Base-by-base conservation (phyloP, 1,140 invertebrate species). In the Euura lappo region DNA sequence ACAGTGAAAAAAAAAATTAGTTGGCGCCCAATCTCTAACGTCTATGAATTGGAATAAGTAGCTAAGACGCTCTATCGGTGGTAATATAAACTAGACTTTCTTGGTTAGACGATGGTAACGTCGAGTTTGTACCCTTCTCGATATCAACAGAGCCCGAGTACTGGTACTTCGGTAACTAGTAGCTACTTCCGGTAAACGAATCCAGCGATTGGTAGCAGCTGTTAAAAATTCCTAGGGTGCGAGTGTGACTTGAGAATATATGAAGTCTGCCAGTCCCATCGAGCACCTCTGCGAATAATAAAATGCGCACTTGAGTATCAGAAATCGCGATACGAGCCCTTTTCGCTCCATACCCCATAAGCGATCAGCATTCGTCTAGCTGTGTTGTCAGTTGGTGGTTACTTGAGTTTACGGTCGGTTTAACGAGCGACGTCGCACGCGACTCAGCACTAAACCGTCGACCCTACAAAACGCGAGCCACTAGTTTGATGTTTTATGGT, bases 401-500 rank as follows among this genome's bases (percentile, higher is more conserved):
- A 86, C 83, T 82, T 85, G 76, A 81, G 84, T 86, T 87, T 87
- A 87, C 81, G 82, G 81, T 82, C 82, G 79, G 86, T 88, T 88
- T 88, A 88, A 88, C 85, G 86, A 85, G 84, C 85, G 74, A 73
- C 74, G 83, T 85, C 86, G 85, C 87, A 88, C 83, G 85, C 86
- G 84, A 88, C 83, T 87, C 83, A 83, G 82, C 83, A 86, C 84
- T 87, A 86, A 87, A 86, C 81, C 28, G 28, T 28, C 82, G 84
- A 78, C 83, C 82, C 84, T 87, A 87, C 87, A 85, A 84, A 87
- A 87, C 82, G 79, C 80, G 51, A 82, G 79, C 82, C 85, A 87
- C 85, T 87, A 87, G 83, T 85, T 86, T 81, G 85, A 85, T 81
- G 80, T 86, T 87, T 88, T 88, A 88, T 80, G 84, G 79, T 79